phyloP scores from a whole-genome alignment of 2,797 vertebrate genomes.

The Erpetoichthys calabaricus region DNA sequence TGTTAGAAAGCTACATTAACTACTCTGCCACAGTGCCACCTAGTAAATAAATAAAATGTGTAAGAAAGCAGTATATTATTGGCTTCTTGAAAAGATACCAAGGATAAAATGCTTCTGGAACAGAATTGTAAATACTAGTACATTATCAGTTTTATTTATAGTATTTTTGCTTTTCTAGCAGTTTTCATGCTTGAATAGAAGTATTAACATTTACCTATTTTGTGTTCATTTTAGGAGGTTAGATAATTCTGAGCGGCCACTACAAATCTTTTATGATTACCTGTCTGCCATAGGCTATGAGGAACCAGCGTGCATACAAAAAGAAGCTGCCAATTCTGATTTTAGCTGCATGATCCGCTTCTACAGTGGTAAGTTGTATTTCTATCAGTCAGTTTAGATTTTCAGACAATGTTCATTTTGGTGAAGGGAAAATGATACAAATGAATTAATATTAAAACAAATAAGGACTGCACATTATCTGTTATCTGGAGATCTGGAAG shows the following conservation, averaged over 20 bases:
- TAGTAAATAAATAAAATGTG: too few relatives aligned
- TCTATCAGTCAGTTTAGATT: too few relatives aligned
- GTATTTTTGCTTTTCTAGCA: background rate
- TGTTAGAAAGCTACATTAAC: too few relatives aligned
- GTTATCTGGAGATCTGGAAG: too few relatives aligned
- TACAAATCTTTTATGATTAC: conserved; percentile 87
- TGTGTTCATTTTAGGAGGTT: conserved; percentile 57
- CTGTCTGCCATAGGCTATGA: conserved; percentile 69
- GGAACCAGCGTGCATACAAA: conserved; percentile 71
- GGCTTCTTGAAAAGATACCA: too few relatives aligned
- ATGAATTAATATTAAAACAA: too few relatives aligned
- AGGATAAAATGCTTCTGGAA: too few relatives aligned
- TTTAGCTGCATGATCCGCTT: conserved; percentile 94
- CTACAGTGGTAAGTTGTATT: conserved; percentile 72
- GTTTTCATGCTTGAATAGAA: conserved; percentile 2
- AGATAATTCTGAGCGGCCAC: conserved; percentile 68
- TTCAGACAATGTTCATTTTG: too few relatives aligned
- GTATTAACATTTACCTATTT: conserved; percentile 23
- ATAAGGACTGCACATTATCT: too few relatives aligned
- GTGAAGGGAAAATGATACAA: too few relatives aligned
- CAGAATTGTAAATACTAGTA: background rate
- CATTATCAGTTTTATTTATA: background rate
- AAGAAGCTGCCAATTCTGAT: conserved; percentile 82
- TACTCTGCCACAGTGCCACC: too few relatives aligned
- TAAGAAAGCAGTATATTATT: too few relatives aligned